phyloP scores from a whole-genome alignment of 2,888 invertebrate genomes.

The Romanomermis culicivorax region DNA sequence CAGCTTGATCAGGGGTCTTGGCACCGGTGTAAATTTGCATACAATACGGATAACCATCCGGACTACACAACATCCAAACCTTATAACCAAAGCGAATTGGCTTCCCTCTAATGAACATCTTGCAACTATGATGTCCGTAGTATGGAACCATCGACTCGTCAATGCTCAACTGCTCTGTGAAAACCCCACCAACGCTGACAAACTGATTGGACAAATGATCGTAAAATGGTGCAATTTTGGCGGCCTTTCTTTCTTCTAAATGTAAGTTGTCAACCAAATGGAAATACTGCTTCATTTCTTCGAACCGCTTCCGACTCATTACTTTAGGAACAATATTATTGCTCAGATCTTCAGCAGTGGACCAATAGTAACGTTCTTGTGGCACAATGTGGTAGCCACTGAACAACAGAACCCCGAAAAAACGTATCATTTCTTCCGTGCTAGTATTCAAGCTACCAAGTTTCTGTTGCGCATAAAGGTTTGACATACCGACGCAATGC shows the following conservation, averaged over 20 bases:
- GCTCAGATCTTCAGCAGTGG: not conserved
- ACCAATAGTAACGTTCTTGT: not conserved
- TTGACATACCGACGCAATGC: too few species aligned
- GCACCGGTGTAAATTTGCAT: not conserved
- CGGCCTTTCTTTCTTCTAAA: not conserved
- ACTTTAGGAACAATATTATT: conserved; percentile 5
- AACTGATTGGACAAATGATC: not conserved
- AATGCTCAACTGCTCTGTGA: not conserved
- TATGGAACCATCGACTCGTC: not conserved
- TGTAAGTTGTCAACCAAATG: conserved; percentile 14
- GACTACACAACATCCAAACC: not conserved
- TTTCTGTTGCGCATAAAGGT: too few species aligned
- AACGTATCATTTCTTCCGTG: too few species aligned
- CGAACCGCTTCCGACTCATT: conserved; percentile 6
- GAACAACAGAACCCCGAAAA: too few species aligned
- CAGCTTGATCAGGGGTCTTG: not conserved
- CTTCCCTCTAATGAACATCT: not conserved
- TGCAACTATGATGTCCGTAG: not conserved
- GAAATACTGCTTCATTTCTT: not conserved
- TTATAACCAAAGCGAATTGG: not conserved
- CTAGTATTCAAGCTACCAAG: too few species aligned
- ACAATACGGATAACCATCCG: not conserved
- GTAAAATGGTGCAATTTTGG: not conserved
- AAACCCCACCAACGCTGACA: not conserved
- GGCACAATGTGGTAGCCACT: conserved; percentile 2